Conservation (phyloP, 2,888 invertebrate species). For the Tricholauxania praeusta region DNA sequence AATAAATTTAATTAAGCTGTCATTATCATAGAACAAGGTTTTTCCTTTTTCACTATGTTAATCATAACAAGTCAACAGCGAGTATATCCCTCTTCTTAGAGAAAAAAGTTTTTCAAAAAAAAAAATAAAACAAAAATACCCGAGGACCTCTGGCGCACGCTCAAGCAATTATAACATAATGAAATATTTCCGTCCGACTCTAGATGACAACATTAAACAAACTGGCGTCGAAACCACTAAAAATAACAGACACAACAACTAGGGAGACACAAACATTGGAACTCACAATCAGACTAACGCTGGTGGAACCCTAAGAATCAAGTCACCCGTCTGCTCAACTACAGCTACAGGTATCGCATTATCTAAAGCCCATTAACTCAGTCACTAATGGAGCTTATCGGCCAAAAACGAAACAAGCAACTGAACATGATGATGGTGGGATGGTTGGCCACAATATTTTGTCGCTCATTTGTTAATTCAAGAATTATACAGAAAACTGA, state of each 20-base stretch:
- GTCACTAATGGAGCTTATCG: slow-evolving; percentile 68
- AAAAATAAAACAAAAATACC: background rate
- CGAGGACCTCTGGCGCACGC: slow-evolving; percentile 31
- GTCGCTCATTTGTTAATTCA: slow-evolving; percentile 33
- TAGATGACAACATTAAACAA: slow-evolving; percentile 12
- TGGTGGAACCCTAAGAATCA: too few species aligned
- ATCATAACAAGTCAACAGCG: too few species aligned
- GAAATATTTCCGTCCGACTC: slow-evolving; percentile 26
- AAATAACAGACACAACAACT: slow-evolving; percentile 19
- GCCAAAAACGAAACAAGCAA: slow-evolving; percentile 62
- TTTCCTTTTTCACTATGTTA: too few species aligned
- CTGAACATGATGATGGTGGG: slow-evolving; percentile 48
- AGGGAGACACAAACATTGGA: background rate
- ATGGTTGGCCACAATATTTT: slow-evolving; percentile 2
- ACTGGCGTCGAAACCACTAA: slow-evolving; percentile 10
- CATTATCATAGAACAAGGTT: slow-evolving; percentile 19
- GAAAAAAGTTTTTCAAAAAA: background rate
- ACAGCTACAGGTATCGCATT: slow-evolving; percentile 28
- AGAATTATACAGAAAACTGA: slow-evolving; percentile 8
- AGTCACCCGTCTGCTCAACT: too few species aligned
- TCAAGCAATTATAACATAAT: slow-evolving; percentile 31
- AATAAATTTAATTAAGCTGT: slow-evolving; percentile 33
- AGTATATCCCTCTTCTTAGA: too few species aligned
- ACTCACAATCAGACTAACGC: background rate
- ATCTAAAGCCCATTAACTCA: slow-evolving; percentile 63